Evolutionary conservation across 2,797 vertebrate genomes (phyloP), one percentile per base, ranked within the genome.

Genomic region (Amblyraja radiata): DNA sequence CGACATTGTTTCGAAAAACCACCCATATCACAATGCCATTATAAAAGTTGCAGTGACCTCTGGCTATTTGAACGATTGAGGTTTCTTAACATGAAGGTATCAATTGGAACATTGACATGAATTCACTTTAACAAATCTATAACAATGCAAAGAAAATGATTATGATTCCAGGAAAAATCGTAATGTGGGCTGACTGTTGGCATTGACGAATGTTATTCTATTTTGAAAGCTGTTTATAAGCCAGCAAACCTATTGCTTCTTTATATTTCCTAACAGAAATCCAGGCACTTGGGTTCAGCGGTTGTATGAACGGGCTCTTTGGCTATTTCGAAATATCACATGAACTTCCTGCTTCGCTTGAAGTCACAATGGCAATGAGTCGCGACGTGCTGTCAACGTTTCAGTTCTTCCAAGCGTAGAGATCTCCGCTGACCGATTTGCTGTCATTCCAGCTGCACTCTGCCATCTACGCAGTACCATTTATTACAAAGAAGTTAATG

Each of bases 221-320:
- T 58, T 54, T 74, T 76, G 46, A 92, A 76, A 58, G 3, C 79
- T 80, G 13, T 76, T 13, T 92, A 73, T 11, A 92, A 76, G 90
- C 54, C 71, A 36, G 73, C 73, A 92, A 92, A 76, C 39, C 25
- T 74, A 7, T 9, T 73, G 36, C 68, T 46, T 76, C 39, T 92
- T 92, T 73, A 54, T 76, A 28, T 54, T 92, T 92, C 58, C 25
- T 73, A 39, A 74, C 90, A 92, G 90, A 54, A 73, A 58, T 28
- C 71, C 76, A 71, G 71, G 71, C 39, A 76, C 54, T 28, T 58
- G 74, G 68, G 13, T 76, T 74, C 36, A 76, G 5, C 90, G 73
- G 39, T 54, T 92, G 71, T 92, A 76, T 76, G 90, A 92, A 92
- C 32, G 90, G 14, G 90, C 23, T 76, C 71, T 74, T 74, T 71